A percentile compares a stretch with the other conserved stretches of the same genome.
Evolutionary conservation across 1,140 invertebrate genomes (phyloP).

Genomic region (Subanguina moxae): DNA sequence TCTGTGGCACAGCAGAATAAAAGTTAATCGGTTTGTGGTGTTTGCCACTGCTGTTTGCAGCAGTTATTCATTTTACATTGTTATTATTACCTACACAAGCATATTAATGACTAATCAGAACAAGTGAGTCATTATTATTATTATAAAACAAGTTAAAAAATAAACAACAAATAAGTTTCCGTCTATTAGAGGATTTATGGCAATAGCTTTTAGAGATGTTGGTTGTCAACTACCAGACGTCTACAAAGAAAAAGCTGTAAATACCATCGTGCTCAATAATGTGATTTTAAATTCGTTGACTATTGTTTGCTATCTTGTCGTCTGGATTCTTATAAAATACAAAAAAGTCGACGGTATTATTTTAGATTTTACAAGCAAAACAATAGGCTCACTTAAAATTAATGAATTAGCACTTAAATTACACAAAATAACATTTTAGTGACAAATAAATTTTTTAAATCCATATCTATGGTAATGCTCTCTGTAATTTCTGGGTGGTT

Average conservation of each 20-base stretch:
- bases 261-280: neutral
- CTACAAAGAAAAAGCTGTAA: neutral
- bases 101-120: too few species aligned
- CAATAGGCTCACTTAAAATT: too few species aligned
- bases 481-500: neutral
- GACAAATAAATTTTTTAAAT: neutral
- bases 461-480: neutral
- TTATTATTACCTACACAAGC: too few species aligned
- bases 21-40: neutral
- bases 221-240: neutral
- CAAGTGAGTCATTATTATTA: too few species aligned
- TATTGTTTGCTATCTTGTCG: neutral
- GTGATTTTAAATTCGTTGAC: neutral
- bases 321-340: slow-evolving; percentile 3
- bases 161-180: too few species aligned
- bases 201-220: neutral
- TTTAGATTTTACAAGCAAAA: too few species aligned
- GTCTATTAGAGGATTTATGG: too few species aligned
- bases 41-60: neutral
- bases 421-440: too few species aligned
- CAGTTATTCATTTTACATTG: neutral
- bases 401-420: too few species aligned
- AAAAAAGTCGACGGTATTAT: neutral
- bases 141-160: too few species aligned
- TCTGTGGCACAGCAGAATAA: neutral